Conservation (phyloP, 2,888 invertebrate genomes). For the Allolobophora icterica region DNA sequence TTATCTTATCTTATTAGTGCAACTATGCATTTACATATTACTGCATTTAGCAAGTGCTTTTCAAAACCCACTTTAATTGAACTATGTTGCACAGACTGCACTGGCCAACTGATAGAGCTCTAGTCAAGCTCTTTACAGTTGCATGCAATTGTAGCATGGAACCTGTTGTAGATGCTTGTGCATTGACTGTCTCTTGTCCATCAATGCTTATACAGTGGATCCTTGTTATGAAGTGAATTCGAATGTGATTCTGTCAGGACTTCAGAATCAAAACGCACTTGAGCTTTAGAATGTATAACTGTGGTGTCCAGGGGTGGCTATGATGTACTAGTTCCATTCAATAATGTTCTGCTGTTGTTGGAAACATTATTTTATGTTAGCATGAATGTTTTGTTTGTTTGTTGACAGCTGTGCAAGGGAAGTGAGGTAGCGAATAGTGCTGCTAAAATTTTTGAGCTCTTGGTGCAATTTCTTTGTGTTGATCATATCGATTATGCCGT, state of each 20-base stretch:
- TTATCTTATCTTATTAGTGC: no score
- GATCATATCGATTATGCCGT: conserved; percentile 97
- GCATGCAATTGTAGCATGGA: conserved; percentile 11
- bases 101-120: no score
- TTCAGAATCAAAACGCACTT: no score
- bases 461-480: conserved; percentile 81
- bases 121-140: neutral
- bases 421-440: conserved; percentile 79
- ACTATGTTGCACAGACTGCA: no score
- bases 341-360: neutral
- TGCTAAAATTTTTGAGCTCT: conserved; percentile 80
- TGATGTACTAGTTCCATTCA: neutral
- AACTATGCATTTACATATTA: no score
- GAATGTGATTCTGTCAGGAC: no score
- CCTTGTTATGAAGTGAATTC: neutral
- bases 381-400: neutral
- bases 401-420: conserved; percentile 75
- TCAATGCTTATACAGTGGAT: neutral
- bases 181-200: neutral
- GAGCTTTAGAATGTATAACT: neutral
- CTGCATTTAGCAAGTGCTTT: neutral
- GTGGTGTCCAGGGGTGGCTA: neutral
- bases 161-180: neutral
- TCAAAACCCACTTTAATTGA: no score
- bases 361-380: neutral